A percentile compares a stretch with the other conserved stretches of the same genome.
These are phyloP conservation scores for Dreissena polymorpha DNA, from an alignment of 1,140 invertebrate species.

Conservation along the genomic window DNA sequence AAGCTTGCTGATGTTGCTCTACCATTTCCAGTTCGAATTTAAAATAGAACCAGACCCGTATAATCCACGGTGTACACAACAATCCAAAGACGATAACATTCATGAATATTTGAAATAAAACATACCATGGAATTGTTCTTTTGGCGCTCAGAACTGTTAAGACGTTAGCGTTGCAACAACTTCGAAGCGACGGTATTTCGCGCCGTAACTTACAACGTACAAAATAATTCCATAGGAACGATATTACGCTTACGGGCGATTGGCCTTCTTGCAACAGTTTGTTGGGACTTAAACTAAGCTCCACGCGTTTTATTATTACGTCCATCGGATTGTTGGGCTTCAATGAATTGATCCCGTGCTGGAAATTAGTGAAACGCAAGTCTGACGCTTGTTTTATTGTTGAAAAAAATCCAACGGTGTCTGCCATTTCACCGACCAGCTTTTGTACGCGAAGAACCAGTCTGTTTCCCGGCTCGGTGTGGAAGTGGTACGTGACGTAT, in stretches of 20 bases:
- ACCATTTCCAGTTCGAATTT: slow-evolving; percentile 1
- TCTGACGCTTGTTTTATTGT: slow-evolving; percentile 10
- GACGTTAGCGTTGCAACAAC: slow-evolving; percentile 23
- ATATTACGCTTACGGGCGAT: slow-evolving; percentile 6
- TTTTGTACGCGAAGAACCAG: slow-evolving; percentile 18
- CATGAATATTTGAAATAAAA: slow-evolving; percentile 18
- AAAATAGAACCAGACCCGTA: slow-evolving; percentile 34
- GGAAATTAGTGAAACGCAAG: slow-evolving; percentile 1
- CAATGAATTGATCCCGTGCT: neutral
- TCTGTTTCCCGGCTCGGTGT: slow-evolving; percentile 9
- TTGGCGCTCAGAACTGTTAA: neutral
- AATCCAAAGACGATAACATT: neutral
- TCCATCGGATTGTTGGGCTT: neutral
- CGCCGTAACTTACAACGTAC: slow-evolving; percentile 22
- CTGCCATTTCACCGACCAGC: neutral
- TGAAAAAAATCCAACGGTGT: slow-evolving; percentile 7
- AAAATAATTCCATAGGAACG: slow-evolving; percentile 18
- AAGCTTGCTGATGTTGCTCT: neutral
- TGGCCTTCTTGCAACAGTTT: slow-evolving; percentile 32
- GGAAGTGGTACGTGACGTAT: slow-evolving; percentile 1
- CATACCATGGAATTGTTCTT: slow-evolving; percentile 1
- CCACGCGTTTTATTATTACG: slow-evolving; percentile 25
- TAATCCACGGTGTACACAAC: slow-evolving; percentile 6
- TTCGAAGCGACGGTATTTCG: slow-evolving; percentile 9
- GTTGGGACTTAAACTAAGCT: slow-evolving; percentile 1